Base-by-base conservation (phyloP, 1,140 invertebrate genomes). In the Gonatopus flavifemur region DNA sequence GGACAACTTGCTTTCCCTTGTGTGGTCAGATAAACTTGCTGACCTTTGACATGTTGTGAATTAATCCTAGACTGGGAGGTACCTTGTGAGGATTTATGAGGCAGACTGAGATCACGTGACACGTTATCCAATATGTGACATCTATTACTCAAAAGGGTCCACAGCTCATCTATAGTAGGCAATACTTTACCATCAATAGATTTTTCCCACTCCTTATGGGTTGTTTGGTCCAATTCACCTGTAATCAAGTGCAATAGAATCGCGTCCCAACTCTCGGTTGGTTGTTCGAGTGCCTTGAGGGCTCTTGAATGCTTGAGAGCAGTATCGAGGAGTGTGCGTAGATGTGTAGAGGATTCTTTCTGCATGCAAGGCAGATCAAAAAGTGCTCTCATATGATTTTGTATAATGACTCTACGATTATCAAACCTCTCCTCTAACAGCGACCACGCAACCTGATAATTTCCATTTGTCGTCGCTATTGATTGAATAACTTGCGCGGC, bases 381-480 rank as follows among this genome's bases (percentile, higher is more conserved):
- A 52, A 68, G 38, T 67, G 59, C n/a, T 24, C 59, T 46, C 12
- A 69, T 35, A 25, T 59, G 53, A 18, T 57, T 59, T 15, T 62
- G 38, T 3, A 59, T 37, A 6, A 69, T 37, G 8, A 66, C 28
- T 21, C 52, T 21, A 7, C 24, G 37, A 32, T 67, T 66, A 37
- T 69, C 38, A 31, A 55, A 71, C 6, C 60, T 47, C 22, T 60
- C 39, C 3, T 42, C 20, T 7, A 71, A 10, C 12, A 56, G 28
- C 9, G 54, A 39, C 65, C 63, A 66, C 3, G 69, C 65, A 9
- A 49, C 3, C 18, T 16, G 7, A 13, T 15, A 36, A n/a, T n/a
- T n/a, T n/a, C n/a, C n/a, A n/a, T n/a, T n/a, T n/a, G n/a, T n/a
- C n/a, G n/a, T n/a, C n/a, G n/a, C n/a, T n/a, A n/a, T n/a, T n/a